Evolutionary conservation across 2,113 vertebrate genomes (phyloP).

Genomic region (Arenaria interpres): DNA sequence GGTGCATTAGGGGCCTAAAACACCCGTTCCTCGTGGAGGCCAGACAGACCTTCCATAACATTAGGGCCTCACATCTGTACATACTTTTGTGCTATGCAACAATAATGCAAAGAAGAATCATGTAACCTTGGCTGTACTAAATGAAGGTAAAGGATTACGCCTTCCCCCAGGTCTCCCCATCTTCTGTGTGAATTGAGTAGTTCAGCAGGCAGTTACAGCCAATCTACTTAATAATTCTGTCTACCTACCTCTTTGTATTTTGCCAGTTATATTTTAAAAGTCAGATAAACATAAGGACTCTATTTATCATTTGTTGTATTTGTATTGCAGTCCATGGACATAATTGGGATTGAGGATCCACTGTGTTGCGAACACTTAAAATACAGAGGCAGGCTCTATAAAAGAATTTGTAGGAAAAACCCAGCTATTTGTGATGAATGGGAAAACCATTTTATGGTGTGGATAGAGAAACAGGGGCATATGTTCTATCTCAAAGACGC

Average conservation of each 20-base stretch:
- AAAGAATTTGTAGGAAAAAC: background rate
- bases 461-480: constrained; percentile 32
- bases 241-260: background rate
- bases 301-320: background rate
- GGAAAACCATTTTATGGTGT: constrained; percentile 46
- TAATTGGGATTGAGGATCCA: background rate
- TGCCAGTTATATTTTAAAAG: background rate
- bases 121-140: background rate
- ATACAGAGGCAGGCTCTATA: background rate
- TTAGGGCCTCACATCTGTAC: background rate
- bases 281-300: background rate
- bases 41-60: background rate
- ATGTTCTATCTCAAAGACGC: constrained; percentile 55
- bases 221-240: background rate
- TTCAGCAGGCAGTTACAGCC: background rate
- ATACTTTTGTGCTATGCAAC: background rate
- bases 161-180: background rate
- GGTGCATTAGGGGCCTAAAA: background rate
- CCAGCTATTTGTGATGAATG: constrained; percentile 33
- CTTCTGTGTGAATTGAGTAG: background rate
- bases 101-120: background rate
- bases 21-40: background rate
- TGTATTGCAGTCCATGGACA: background rate
- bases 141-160: background rate
- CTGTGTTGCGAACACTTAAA: background rate